Base-by-base conservation (phyloP, 1,140 invertebrate genomes). In the Drosophila baimaii region DNA sequence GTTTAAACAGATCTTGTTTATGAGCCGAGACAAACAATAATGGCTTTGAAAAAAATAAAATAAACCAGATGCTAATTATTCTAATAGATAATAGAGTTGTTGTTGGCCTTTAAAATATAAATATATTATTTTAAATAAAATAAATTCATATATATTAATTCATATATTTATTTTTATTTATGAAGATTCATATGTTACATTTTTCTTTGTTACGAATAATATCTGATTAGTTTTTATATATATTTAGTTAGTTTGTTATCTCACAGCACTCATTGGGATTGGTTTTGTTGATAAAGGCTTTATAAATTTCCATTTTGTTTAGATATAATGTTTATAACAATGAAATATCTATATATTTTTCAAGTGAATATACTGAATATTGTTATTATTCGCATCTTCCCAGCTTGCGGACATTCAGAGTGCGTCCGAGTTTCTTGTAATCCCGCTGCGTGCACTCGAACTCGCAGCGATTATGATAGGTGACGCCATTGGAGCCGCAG, bases 401-500 rank as follows among this genome's bases (percentile, higher is more conserved):
- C 44, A 39, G 29, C 0, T 76, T 84, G 0, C 8, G 27, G n/a
- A 91, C 54, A 7, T 71, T 78, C 2, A 91, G 49, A 2, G 2
- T 49, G 0, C 85, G 77, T 31, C 82, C 76, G 23, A 91, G 58
- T 37, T 64, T 76, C 41, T 39, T 81, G 56, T 82, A 82, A 0
- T 90, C 88, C 15, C 78, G 69, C 55, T 91, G 90, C 0, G 88
- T 82, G 31, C 90, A 91, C 49, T 91, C 85, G 31, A 91, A 91
- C 49, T 91, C 82, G 49, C 90, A 91, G 23, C 85, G 84, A 80
- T 90, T 91, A 10, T 72, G 65, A 23, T 80, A 91, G 44, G 90
- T 91, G 4, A 91, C 68, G 7, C 88, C 85, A 70, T 91, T 91
- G 13, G 82, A 64, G 58, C 72, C 90, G 47, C 90, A 91, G n/a